phyloP scores from a whole-genome alignment of 2,888 invertebrate species.

The Argynnis bischoffii region DNA sequence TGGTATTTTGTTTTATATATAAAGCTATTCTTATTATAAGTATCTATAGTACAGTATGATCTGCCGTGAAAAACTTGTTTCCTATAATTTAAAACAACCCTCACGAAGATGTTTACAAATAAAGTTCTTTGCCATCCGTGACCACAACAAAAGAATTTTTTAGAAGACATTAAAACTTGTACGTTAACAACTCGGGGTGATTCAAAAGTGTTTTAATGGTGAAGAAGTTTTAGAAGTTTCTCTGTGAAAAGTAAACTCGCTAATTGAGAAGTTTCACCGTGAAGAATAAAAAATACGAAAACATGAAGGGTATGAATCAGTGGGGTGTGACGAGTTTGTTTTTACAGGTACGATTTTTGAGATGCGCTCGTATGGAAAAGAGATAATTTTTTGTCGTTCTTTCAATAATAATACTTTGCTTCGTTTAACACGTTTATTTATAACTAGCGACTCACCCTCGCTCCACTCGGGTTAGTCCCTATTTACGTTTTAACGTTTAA shows the following conservation, averaged over 20 bases:
- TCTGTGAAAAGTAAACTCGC: conserved; percentile 56
- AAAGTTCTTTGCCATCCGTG: conserved; percentile 43
- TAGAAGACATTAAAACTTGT: conserved; percentile 71
- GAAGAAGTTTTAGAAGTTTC: conserved; percentile 53
- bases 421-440: too few species aligned
- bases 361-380: conserved; percentile 4
- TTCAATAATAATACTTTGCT: conserved; percentile 1
- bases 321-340: conserved; percentile 10
- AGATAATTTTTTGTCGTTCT: conserved; percentile 12
- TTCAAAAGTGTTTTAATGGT: conserved; percentile 57
- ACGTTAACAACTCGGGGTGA: conserved; percentile 53
- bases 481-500: too few species aligned
- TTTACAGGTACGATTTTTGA: background rate
- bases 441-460: too few species aligned
- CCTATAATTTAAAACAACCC: conserved; percentile 6
- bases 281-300: conserved; percentile 15
- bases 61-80: background rate
- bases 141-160: conserved; percentile 58
- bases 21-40: too few species aligned
- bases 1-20: too few species aligned
- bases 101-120: conserved; percentile 9
- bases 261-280: conserved; percentile 58
- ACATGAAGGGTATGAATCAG: conserved; percentile 12
- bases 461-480: too few species aligned
- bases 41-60: background rate